Base-by-base conservation (phyloP, 1,140 invertebrate species). In the Drosophila ogumai region DNA sequence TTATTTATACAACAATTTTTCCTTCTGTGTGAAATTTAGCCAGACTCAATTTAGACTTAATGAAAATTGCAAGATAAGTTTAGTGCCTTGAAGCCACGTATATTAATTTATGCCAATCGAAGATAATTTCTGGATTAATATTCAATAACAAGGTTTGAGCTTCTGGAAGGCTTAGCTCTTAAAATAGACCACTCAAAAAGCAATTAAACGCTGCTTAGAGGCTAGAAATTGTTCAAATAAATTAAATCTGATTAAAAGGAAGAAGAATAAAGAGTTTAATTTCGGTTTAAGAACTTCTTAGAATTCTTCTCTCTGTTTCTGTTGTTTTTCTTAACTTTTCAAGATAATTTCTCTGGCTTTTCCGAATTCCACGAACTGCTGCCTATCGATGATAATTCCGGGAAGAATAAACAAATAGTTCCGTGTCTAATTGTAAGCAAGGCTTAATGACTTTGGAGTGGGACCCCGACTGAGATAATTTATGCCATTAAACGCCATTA, bases 371-470 rank as follows among this genome's bases (percentile, higher is more conserved):
- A 13, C n/a, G 15, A 61, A 44, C 34, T 31, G 9, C 28, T 17
- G 13, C 12, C 41, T 40, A 58, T 72, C 41, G 34, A 72, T 71
- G 19, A 49, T 58, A 28, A 49, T 49, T 49, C 36, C 1, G 3
- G n/a, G 15, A 47, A 57, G 19, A 7, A 19, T 57, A 69, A 56
- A 68, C 64, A 71, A 38, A 32, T 49, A 58, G 43, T 47, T 49
- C 7, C 7, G 52, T 49, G 19, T 34, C 31, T 47, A 47, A 40
- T 40, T 34, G 31, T 31, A 46, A 28, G 28, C 49, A n/a, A n/a
- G 41, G 34, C 4, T 59, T 50, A 72, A 41, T 72, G 49, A 13
- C 17, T 28, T n/a, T 8, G 13, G 28, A 7, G n/a, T 19, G 28
- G 34, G 7, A 12, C 0, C 2, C 22, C 9, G 7, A 3, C 49